Percentiles rank a stretch among this genome's conserved stretches.
Evolutionary conservation across 2,113 vertebrate genomes (phyloP).

Genomic region (Brachirus orientalis): DNA sequence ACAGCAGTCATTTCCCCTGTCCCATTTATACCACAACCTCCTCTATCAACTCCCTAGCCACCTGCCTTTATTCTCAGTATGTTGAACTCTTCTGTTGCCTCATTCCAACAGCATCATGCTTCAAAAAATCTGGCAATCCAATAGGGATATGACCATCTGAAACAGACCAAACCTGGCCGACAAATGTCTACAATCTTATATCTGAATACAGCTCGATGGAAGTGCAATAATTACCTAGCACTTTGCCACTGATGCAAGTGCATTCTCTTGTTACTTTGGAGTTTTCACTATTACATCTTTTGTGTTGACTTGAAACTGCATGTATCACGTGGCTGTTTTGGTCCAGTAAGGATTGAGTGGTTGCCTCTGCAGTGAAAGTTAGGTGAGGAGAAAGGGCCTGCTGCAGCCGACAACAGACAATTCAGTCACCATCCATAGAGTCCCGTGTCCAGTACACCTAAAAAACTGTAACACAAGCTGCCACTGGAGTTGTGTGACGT

Average conservation of each 20-base stretch:
- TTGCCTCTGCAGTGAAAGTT: not conserved
- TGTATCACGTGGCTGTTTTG: too few relatives aligned
- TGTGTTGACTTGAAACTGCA: too few relatives aligned
- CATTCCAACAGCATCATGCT: conserved; percentile 51
- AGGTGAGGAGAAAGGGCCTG: not conserved
- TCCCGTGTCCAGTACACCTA: not conserved
- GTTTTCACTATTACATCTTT: not conserved
- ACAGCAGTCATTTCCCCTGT: conserved; percentile 44
- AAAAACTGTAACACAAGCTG: not conserved
- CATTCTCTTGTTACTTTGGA: too few relatives aligned
- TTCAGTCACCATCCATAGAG: not conserved
- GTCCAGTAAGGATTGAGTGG: too few relatives aligned
- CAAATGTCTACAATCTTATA: not conserved
- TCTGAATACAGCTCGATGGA: not conserved
- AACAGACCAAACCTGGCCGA: not conserved
- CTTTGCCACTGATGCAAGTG: not conserved
- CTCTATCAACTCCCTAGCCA: conserved; percentile 39
- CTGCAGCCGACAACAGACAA: not conserved
- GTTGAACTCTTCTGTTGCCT: conserved; percentile 47
- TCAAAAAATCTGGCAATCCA: not conserved
- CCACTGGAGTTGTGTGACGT: not conserved
- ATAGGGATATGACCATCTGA: not conserved
- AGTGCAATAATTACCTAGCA: too few relatives aligned
- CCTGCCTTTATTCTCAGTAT: conserved; percentile 51
- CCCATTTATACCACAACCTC: conserved; percentile 53